phyloP scores from a whole-genome alignment of 2,888 invertebrate species.

The Tethea ocularis region DNA sequence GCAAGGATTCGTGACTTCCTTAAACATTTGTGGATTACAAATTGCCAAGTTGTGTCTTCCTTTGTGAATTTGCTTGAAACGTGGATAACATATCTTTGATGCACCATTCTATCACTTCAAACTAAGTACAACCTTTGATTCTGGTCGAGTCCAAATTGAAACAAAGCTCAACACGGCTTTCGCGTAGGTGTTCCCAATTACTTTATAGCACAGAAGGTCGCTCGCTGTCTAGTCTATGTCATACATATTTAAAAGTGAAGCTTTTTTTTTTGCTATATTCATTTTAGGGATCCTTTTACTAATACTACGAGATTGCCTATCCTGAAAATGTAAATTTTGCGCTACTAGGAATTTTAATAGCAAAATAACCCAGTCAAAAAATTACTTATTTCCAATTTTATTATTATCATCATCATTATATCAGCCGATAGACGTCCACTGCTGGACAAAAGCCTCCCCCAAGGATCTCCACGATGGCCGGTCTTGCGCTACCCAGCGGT shows the following conservation, averaged over 20 bases:
- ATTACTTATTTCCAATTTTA: no score
- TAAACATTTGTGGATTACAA: constrained; percentile 19
- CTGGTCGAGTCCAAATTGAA: constrained; percentile 21
- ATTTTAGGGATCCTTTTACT: background rate
- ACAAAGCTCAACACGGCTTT: constrained; percentile 20
- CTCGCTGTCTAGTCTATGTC: constrained; percentile 21
- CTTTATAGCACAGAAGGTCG: constrained; percentile 31
- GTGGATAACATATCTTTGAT: background rate
- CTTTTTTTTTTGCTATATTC: background rate
- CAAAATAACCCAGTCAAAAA: no score
- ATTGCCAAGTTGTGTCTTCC: constrained; percentile 8
- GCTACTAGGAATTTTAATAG: no score
- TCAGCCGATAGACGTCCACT: no score
- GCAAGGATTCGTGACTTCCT: constrained; percentile 35
- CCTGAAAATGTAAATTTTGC: no score
- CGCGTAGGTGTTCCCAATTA: constrained; percentile 39
- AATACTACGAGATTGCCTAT: no score
- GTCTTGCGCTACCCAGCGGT: no score
- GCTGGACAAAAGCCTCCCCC: no score
- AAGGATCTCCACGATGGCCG: no score
- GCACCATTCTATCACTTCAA: background rate
- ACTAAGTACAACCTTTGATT: background rate
- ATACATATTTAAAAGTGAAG: constrained; percentile 14
- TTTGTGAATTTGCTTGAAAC: background rate
- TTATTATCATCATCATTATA: no score